Evolutionary conservation across 2,888 invertebrate genomes (phyloP).

Genomic region (Achlya flavicornis): DNA sequence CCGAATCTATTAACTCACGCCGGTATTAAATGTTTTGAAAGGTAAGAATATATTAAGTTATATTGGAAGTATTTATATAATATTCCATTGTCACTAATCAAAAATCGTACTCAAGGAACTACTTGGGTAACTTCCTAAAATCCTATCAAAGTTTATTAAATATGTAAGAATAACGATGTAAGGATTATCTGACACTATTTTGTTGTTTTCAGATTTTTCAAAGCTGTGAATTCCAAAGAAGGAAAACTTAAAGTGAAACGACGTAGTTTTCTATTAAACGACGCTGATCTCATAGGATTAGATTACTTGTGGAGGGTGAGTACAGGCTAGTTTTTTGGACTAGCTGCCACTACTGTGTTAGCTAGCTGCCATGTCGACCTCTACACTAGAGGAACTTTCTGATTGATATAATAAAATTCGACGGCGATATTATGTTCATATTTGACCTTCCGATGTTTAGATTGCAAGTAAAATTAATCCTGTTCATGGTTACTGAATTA

Average conservation of each 20-base stretch:
- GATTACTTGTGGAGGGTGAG: constrained; percentile 97
- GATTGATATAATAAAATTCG: too few relatives aligned
- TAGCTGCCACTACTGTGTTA: too few relatives aligned
- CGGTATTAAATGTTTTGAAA: constrained; percentile 95
- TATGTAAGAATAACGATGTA: too few relatives aligned
- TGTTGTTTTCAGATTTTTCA: constrained; percentile 89
- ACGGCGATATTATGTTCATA: too few relatives aligned
- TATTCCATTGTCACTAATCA: not conserved
- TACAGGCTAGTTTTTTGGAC: constrained; percentile 22
- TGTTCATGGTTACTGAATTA: too few relatives aligned
- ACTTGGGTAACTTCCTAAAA: too few relatives aligned
- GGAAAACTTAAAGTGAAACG: constrained; percentile 95
- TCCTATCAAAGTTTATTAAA: too few relatives aligned
- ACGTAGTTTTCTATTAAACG: constrained; percentile 94
- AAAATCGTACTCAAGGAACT: too few relatives aligned
- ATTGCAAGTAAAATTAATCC: too few relatives aligned
- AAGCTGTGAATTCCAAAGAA: constrained; percentile 97
- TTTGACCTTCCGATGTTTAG: too few relatives aligned
- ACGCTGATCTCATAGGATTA: constrained; percentile 96
- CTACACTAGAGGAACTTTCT: too few relatives aligned
- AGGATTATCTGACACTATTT: constrained; percentile 3
- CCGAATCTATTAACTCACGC: constrained; percentile 96
- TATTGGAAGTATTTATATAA: not conserved
- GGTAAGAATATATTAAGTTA: constrained; percentile 54
- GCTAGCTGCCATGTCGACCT: too few relatives aligned